Evolutionary conservation across 2,113 vertebrate genomes (phyloP), one percentile per base, ranked within the genome.

Genomic region (Cyprinus carpio): DNA sequence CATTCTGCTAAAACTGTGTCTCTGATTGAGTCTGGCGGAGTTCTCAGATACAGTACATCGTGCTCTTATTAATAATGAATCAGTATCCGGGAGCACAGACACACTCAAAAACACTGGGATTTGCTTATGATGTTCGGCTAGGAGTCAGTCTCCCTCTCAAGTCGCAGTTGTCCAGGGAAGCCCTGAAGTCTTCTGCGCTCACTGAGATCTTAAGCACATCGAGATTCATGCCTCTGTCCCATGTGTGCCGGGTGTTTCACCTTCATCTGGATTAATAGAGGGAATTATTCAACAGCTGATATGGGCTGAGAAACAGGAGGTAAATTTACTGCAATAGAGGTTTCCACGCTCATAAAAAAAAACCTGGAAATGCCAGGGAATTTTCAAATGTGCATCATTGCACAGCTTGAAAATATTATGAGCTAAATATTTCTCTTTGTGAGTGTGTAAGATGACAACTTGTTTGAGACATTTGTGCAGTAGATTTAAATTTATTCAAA

Each of bases 281-380:
- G 65, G 75, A 88, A 83, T 88, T 88, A 86, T 88, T 84, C 75
- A 86, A 79, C 76, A 69, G 67, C 51, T 56, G 46, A 83, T 40
- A 27, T 37, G 40, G 77, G 27, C 60, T 80, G 46, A 49, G 43
- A 81, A 54, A 74, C 18, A 2, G 34, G 16, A 40, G 31, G 67
- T 40, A 71, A 71, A 71, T 23, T 37, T 10, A 40, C 31, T 40
- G 67, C 67, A 71, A 71, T 40, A 29, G 29, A 9, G 7, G 29
- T 20, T 69, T 8, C 29, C 65, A 20, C 7, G 4, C 65, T 69
- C 64, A 69, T 34, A n/a, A n/a, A n/a, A 27, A 65, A 37, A 37
- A 37, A 6, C 34, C 34, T 37, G 6, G 43, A 46, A 34, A 10
- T 34, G 29, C 18, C 16, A 34, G 29, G 16, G 16, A 34, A 69